These are phyloP conservation scores for Oreortyx pictus DNA, from an alignment of 2,797 vertebrate genomes.

Conservation along the genomic window DNA sequence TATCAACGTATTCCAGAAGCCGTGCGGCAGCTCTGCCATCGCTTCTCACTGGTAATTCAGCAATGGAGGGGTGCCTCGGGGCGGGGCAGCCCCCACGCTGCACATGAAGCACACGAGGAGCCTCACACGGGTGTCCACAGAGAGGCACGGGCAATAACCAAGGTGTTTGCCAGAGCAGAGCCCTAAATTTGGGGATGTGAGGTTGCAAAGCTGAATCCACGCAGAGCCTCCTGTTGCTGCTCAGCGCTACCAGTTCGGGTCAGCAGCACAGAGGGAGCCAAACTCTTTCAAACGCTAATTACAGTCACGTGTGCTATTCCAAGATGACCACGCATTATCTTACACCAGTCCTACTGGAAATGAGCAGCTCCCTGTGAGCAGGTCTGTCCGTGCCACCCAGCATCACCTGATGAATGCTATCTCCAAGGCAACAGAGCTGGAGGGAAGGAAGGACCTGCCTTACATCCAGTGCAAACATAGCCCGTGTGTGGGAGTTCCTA, in stretches of 20 bases:
- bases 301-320: background rate
- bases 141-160: background rate
- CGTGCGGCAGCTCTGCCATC: constrained; percentile 5
- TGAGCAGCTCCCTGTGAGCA: background rate
- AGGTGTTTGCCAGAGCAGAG: background rate
- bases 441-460: constrained; percentile 57
- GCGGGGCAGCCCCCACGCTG: background rate
- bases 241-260: background rate
- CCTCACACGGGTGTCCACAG: background rate
- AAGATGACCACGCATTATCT: background rate
- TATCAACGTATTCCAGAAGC: constrained; percentile 27
- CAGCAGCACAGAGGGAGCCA: background rate
- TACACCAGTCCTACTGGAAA: background rate
- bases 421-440: constrained; percentile 62
- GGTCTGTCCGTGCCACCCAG: background rate
- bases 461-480: constrained; percentile 61
- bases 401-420: constrained; percentile 14
- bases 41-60: background rate
- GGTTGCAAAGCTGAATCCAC: background rate
- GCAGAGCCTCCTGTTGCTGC: background rate
- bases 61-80: fast-evolving
- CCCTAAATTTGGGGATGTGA: background rate
- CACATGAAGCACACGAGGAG: background rate
- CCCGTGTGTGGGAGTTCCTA: constrained; percentile 46
- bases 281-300: background rate